A percentile compares a stretch with the other conserved stretches of the same genome.
Conservation (phyloP, 2,888 invertebrate species). For the Trachelus iudaicus region DNA sequence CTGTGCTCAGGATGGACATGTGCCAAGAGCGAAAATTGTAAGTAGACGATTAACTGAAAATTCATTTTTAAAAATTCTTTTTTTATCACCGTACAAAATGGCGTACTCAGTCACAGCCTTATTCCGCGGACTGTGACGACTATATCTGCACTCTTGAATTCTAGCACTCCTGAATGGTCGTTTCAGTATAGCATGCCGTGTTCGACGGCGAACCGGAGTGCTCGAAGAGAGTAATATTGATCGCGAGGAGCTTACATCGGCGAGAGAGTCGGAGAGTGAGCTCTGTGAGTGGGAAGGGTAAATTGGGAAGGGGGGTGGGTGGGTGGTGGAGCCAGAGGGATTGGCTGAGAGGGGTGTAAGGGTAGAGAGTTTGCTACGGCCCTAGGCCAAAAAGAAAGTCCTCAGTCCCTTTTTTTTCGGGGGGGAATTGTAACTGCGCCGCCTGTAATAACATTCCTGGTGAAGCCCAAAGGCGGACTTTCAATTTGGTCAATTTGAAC, state of each 20-base stretch:
- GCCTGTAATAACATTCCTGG: neutral
- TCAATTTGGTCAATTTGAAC: neutral
- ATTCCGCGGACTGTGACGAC: neutral
- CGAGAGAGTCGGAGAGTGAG: constrained; percentile 29
- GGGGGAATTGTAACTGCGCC: neutral
- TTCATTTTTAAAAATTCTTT: neutral
- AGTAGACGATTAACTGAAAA: constrained; percentile 27
- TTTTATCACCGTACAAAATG: neutral
- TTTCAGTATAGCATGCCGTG: neutral
- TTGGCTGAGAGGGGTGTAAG: constrained; percentile 20
- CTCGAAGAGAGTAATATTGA: constrained; percentile 64
- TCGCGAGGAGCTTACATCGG: constrained; percentile 62
- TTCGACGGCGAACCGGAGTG: constrained; percentile 20
- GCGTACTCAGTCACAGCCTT: neutral
- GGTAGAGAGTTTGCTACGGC: constrained; percentile 23
- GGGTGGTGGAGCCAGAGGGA: constrained; percentile 11
- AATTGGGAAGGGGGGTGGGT: constrained; percentile 5
- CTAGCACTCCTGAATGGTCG: neutral
- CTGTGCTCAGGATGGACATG: constrained; percentile 24
- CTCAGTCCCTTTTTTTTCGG: neutral
- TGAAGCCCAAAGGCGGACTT: neutral
- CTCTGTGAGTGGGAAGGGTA: constrained; percentile 13
- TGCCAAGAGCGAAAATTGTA: constrained; percentile 55
- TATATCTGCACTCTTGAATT: neutral
- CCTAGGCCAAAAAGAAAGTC: neutral